Conservation (phyloP, 2,113 vertebrate species). For the Eurystomus gularis region DNA sequence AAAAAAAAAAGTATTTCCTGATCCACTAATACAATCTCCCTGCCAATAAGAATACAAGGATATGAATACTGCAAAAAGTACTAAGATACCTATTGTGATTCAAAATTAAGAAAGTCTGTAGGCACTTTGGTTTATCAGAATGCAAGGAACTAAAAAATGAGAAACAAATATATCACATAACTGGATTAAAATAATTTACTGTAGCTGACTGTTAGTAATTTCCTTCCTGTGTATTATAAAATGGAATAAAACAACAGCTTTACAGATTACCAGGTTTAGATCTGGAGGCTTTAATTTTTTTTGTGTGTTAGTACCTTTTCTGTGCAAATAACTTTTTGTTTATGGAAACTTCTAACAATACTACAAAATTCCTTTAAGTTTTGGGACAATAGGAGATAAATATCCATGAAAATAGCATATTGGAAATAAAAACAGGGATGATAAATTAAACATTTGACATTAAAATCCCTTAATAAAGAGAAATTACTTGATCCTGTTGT, state of each 20-base stretch:
- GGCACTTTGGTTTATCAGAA: neutral
- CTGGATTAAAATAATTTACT: neutral
- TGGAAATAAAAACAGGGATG: neutral
- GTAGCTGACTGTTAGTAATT: neutral
- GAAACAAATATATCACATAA: neutral
- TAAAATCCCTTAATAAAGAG: neutral
- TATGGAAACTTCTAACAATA: neutral
- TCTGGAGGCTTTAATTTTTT: neutral
- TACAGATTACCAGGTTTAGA: neutral
- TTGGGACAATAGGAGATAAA: neutral
- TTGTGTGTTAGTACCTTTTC: neutral
- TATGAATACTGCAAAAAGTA: neutral
- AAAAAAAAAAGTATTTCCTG: neutral
- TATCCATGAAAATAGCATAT: neutral
- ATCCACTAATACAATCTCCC: neutral
- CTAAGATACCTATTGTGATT: neutral
- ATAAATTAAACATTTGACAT: neutral
- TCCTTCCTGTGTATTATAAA: neutral
- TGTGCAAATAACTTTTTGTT: neutral
- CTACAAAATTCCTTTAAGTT: neutral
- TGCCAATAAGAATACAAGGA: neutral
- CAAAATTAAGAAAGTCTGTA: neutral
- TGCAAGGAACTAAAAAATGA: neutral
- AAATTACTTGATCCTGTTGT: neutral
- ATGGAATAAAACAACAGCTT: neutral